Evolutionary conservation across 35 echinoderm and acorn worm species (phyloP), one percentile per base, ranked within the genome.

Genomic region (Patiria miniata): DNA sequence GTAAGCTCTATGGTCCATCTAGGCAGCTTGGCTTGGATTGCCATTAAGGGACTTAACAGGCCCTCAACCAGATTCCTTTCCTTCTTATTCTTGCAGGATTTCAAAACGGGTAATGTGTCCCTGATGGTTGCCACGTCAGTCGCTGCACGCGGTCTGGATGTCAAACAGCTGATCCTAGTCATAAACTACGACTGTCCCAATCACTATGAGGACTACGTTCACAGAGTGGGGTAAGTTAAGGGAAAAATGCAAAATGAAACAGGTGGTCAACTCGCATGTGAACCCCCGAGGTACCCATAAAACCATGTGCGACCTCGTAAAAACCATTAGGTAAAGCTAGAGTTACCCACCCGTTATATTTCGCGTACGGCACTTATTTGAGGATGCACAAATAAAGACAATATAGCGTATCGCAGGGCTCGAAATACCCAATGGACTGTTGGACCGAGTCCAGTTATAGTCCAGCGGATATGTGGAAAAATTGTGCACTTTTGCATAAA

Each of bases 181-280:
- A 54, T 98, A 19, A 98, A 98, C 83, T 98, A 98, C 56, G 96
- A 98, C 42, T 98, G 96, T 60, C 96, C 96, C 19, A 98, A 98
- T 39, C 96, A 98, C 78, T 94, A 94, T 77, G 96, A 98, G 77
- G 96, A 98, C 61, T 98, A 98, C 79, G 96, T 98, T 1, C 96
- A 98, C 77, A 91, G 96, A 90, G 92, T 94, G 8, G 96, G 96
- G 92, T 98, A 83, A 87, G 96, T 81, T n/a, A n/a, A n/a, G n/a
- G n/a, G n/a, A n/a, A n/a, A n/a, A n/a, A n/a, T n/a, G n/a, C 14
- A 36, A 16, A 32, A 0, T 7, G 14, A 8, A 68, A 42, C 23
- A 32, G 34, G 22, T 8, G 30, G 38, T 37, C 42, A n/a, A 14
- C 12, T 14, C 12, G 12, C 54, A 58, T 58, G 54, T 58, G 12